Base-by-base conservation (phyloP, 2,797 vertebrate species). In the Carapus acus region DNA sequence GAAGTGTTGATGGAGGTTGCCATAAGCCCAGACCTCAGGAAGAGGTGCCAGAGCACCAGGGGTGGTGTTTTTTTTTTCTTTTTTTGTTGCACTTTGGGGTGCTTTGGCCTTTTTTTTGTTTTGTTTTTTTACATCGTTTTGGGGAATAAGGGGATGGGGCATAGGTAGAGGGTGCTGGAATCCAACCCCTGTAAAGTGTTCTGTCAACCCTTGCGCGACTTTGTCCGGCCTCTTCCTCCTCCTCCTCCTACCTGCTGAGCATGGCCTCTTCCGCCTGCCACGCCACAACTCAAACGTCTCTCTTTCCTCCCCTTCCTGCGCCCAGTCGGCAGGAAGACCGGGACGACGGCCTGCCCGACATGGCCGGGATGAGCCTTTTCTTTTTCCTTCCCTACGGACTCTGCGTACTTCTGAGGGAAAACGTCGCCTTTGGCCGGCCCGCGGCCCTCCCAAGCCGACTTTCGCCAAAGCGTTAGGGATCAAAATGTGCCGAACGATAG, bases 1-100 rank as follows among this genome's bases (percentile, higher is more conserved):
- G 65, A 89, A 88, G 78, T 89, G 86, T 83, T 89, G 87, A 90
- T 88, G 33, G 39, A 82, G 73, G 69, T 54, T 61, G 43, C 43
- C 51, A 46, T 20, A n/a, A 37, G 57, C 39, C 36, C 60, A 62
- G 74, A 64, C 69, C 71, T 74, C 71, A 74, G 67, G 74, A 72
- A 73, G 74, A 57, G 61, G 82, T 63, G 65, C 65, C 54, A 65
- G 73, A 72, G 64, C 71, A 74, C n/a, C n/a, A 57, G 58, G 51
- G 54, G 16, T 57, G 74, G 67, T 58, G 72, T 62, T 66, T 41
- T 41, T 20, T 21, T 22, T 42, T 12, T 40, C n/a, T n/a, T n/a
- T n/a, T n/a, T n/a, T n/a, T n/a, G n/a, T n/a, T n/a, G n/a, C n/a
- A n/a, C n/a, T n/a, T n/a, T n/a, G n/a, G n/a, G n/a, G n/a, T n/a